Evolutionary conservation across 2,113 vertebrate genomes (phyloP), one percentile per base, ranked within the genome.

Genomic region (Thamnophis sirtalis): DNA sequence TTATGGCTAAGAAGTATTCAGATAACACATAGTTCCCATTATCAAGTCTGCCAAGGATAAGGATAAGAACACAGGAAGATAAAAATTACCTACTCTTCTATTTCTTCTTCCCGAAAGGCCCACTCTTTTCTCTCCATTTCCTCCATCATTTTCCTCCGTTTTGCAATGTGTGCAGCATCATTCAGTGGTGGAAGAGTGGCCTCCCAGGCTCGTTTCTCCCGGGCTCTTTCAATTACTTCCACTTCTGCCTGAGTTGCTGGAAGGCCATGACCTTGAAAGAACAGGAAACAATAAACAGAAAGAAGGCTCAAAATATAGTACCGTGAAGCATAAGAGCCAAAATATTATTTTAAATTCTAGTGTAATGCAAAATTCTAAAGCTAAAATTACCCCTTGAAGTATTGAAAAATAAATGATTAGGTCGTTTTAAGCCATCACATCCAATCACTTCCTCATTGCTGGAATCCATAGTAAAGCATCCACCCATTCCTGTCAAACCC

Each of bases 111-210:
- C 96, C 99, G 98, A 90, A 98, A 98, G 94, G 98, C 98, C 99
- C 98, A 99, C 93, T 99, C 98, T 91, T 98, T 98, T 90, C 97
- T 98, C 95, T 99, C 98, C 98, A 99, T 99, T 8, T 97, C 97
- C 8, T 98, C 97, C 98, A 99, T 98, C 98, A 99, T 98, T 58
- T 91, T 98, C 92, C 97, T 96, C 94, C 99, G 98, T 95, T 98
- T 98, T 2, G 97, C 94, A 0, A 97, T 86, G 49, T 98, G 98
- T 85, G 95, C 94, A 15, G 95, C 87, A 93, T 97, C 98, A 9
- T 95, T 94, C 94, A 98, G 91, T 1, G 97, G 92, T 2, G 99
- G 99, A 58, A 99, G 98, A 5, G 96, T 97, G 90, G 98, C 97
- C 95, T 99, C 98, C 98, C 98, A 99, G 0, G 96, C 98, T 15